These are phyloP conservation scores for Anadara kagoshimensis DNA, from an alignment of 1,140 invertebrate genomes.

Conservation along the genomic window DNA sequence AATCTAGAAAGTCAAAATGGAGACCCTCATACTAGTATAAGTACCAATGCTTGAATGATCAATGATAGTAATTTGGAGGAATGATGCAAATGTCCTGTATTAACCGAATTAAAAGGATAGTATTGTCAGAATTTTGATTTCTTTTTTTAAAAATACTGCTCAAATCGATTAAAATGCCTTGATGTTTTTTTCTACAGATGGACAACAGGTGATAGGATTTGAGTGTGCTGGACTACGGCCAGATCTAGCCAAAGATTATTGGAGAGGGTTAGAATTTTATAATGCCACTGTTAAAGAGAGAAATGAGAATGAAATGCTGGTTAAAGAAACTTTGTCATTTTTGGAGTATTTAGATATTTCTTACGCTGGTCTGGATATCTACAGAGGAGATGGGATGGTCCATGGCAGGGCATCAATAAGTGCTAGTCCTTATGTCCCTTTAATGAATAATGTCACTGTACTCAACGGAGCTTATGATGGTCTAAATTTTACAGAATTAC, in stretches of 20 bases:
- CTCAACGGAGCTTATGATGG: slow-evolving; percentile 91
- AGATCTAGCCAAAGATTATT: slow-evolving; percentile 64
- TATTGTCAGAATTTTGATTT: too few relatives aligned
- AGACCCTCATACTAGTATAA: too few relatives aligned
- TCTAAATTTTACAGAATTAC: slow-evolving; percentile 90
- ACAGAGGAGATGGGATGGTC: slow-evolving; percentile 80
- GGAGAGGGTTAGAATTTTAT: slow-evolving; percentile 71
- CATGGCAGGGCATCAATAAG: slow-evolving; percentile 91
- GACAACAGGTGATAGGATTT: slow-evolving; percentile 70
- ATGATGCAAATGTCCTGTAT: too few relatives aligned
- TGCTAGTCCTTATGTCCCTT: slow-evolving; percentile 89
- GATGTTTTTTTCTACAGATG: slow-evolving; percentile 61
- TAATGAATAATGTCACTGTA: slow-evolving; percentile 87
- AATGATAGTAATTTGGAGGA: too few relatives aligned
- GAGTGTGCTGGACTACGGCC: slow-evolving; percentile 66
- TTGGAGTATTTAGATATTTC: slow-evolving; percentile 86
- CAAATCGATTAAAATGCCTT: not conserved
- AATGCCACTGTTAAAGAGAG: slow-evolving; percentile 62
- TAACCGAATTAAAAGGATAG: too few relatives aligned
- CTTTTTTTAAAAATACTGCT: not conserved
- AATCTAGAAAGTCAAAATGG: too few relatives aligned
- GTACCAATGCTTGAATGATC: too few relatives aligned
- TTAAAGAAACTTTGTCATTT: slow-evolving; percentile 82
- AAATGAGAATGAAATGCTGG: slow-evolving; percentile 60
- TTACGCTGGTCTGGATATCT: slow-evolving; percentile 82